Percentiles rank a stretch among this genome's conserved stretches.
phyloP scores from a whole-genome alignment of 2,113 vertebrate species.

The Dasyprocta punctata region DNA sequence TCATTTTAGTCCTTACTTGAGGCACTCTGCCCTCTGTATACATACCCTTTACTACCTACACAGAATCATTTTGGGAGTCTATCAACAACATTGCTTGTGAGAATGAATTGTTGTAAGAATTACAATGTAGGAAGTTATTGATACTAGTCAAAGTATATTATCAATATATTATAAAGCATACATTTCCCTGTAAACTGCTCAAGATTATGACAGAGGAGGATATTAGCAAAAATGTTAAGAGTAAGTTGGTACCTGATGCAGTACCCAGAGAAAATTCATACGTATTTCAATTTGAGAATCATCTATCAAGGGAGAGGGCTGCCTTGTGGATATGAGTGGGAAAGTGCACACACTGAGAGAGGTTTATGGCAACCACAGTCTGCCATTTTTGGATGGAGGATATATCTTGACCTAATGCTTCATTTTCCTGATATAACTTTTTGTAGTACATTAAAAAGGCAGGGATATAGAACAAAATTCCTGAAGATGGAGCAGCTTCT shows the following conservation, averaged over 20 bases:
- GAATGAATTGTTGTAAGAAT: conserved; percentile 16
- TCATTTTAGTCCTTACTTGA: background rate
- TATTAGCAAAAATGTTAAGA: conserved; percentile 35
- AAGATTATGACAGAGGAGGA: conserved; percentile 4
- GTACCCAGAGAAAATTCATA: background rate
- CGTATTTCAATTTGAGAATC: background rate
- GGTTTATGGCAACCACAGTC: background rate
- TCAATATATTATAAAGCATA: background rate
- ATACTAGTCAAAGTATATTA: conserved; percentile 31
- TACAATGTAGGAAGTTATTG: conserved; percentile 45
- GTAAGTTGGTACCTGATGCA: background rate
- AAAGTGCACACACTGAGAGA: background rate
- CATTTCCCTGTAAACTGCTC: background rate
- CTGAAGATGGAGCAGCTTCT: background rate
- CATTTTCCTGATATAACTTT: background rate
- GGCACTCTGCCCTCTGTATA: rapidly evolving
- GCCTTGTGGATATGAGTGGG: background rate
- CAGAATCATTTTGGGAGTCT: background rate
- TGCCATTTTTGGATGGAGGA: background rate
- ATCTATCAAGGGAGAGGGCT: background rate
- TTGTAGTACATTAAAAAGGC: background rate
- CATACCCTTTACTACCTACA: background rate
- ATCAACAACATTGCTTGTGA: background rate
- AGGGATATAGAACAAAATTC: background rate
- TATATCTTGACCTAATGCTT: background rate